phyloP scores from a whole-genome alignment of 2,797 vertebrate genomes.

The Falco novaeseelandiae region DNA sequence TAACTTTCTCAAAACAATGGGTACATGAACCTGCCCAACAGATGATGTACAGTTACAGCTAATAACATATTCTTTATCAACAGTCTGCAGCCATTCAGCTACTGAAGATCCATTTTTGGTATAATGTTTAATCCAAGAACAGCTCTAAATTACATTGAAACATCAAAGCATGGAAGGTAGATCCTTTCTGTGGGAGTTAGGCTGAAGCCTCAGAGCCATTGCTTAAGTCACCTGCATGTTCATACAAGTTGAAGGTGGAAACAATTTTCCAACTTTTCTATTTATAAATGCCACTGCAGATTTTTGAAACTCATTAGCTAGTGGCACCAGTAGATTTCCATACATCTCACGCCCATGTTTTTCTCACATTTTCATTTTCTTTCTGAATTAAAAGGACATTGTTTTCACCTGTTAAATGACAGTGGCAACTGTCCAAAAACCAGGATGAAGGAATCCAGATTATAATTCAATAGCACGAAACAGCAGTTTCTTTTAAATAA shows the following conservation, averaged over 20 bases:
- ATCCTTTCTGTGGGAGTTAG: background rate
- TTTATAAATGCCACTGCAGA: constrained; percentile 1
- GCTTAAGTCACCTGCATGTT: background rate
- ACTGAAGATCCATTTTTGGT: background rate
- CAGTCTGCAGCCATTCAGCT: background rate
- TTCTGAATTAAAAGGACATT: constrained; percentile 60
- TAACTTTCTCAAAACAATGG: background rate
- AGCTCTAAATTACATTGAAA: background rate
- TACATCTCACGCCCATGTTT: constrained; percentile 42
- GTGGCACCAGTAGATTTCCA: constrained; percentile 33
- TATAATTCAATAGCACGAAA: constrained; percentile 61
- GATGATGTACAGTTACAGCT: background rate
- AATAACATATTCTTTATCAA: background rate
- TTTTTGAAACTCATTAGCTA: constrained; percentile 10
- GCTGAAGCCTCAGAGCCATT: background rate
- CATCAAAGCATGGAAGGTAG: background rate
- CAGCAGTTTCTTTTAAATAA: constrained; percentile 48
- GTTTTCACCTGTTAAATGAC: constrained; percentile 63
- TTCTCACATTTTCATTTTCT: constrained; percentile 64
- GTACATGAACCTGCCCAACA: background rate
- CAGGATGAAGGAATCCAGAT: constrained; percentile 35
- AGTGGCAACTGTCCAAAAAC: constrained; percentile 39
- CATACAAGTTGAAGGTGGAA: background rate
- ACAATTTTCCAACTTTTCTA: background rate
- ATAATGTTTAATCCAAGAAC: background rate